Conservation (phyloP, 2,888 invertebrate species). For the Nephrotoma appendiculata region DNA sequence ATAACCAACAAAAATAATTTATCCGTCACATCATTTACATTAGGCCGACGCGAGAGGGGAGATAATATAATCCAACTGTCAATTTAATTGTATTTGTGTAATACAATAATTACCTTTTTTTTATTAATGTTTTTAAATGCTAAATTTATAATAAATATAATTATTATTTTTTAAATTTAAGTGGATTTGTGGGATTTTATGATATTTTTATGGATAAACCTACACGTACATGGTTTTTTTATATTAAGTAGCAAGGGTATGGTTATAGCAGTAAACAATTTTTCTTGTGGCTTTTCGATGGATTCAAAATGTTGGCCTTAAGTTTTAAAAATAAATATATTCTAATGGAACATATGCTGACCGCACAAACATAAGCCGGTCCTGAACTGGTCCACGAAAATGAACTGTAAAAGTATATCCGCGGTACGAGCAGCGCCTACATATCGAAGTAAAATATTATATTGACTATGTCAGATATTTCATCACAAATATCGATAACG, state of each 20-base stretch:
- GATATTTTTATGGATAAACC: not conserved
- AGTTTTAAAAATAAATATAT: too few relatives aligned
- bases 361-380: too few relatives aligned
- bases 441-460: too few relatives aligned
- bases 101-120: not conserved
- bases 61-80: not conserved
- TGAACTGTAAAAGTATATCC: too few relatives aligned
- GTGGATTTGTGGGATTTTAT: not conserved
- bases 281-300: not conserved
- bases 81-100: not conserved
- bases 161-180: not conserved
- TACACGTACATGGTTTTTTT: not conserved
- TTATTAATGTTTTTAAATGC: not conserved
- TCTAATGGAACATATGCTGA: too few relatives aligned
- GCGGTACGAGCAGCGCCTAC: too few relatives aligned
- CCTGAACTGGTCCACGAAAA: too few relatives aligned
- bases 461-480: too few relatives aligned
- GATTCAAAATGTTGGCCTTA: not conserved
- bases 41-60: not conserved
- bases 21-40: not conserved
- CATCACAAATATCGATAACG: too few relatives aligned
- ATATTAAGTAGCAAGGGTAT: not conserved
- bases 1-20: not conserved
- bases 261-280: not conserved
- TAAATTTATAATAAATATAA: not conserved